A percentile compares a stretch with the other conserved stretches of the same genome.
These are phyloP conservation scores for Hyla sarda DNA, from an alignment of 2,113 vertebrate genomes.

Conservation along the genomic window DNA sequence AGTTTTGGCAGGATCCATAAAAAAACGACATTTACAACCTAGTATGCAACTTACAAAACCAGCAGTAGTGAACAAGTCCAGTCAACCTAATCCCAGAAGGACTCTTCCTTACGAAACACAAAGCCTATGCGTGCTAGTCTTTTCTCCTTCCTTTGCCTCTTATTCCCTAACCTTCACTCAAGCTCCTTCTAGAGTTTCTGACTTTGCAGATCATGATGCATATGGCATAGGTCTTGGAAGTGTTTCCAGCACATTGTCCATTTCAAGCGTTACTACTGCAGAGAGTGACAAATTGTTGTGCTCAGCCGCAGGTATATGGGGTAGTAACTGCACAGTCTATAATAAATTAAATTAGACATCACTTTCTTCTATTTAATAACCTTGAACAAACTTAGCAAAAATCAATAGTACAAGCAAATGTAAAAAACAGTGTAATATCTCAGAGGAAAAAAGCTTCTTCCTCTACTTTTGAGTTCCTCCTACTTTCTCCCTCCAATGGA, in stretches of 20 bases:
- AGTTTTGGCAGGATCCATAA: conserved; percentile 66
- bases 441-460: no score
- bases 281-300: conserved; percentile 65
- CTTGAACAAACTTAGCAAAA: no score
- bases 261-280: conserved; percentile 67
- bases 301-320: conserved; percentile 63
- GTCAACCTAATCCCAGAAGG: conserved; percentile 68
- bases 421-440: no score
- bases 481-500: no score
- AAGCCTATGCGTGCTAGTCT: conserved; percentile 70
- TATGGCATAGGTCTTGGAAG: conserved; percentile 64
- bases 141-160: conserved; percentile 7
- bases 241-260: conserved; percentile 62
- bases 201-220: conserved; percentile 66
- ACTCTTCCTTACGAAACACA: conserved; percentile 69
- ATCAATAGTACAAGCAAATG: no score
- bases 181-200: conserved; percentile 68
- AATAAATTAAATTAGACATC: neutral
- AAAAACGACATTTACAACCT: conserved; percentile 67
- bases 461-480: no score
- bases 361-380: neutral
- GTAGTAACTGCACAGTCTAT: neutral
- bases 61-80: conserved; percentile 68
- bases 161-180: conserved; percentile 50
- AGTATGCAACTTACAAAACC: conserved; percentile 68